These are phyloP conservation scores for Mastomys coucha DNA, from an alignment of 2,113 vertebrate genomes.

Conservation along the genomic window DNA sequence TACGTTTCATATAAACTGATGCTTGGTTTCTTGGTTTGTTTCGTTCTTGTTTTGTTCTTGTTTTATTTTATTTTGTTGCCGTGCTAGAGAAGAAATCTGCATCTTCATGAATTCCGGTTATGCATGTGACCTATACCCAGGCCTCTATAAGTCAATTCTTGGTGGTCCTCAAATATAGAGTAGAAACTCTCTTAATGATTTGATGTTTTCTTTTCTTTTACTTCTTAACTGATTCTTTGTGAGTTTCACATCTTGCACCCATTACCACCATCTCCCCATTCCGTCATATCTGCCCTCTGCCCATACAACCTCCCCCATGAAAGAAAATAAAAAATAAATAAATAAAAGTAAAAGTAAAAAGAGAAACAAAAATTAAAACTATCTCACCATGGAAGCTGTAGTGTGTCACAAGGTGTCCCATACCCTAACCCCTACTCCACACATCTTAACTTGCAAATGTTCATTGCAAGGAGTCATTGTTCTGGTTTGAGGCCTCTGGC, in stretches of 20 bases:
- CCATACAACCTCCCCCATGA: background rate
- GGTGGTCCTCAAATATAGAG: background rate
- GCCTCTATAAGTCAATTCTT: no score
- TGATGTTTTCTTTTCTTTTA: background rate
- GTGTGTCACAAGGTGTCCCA: background rate
- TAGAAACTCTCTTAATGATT: background rate
- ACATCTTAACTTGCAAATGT: background rate
- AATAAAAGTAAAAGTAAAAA: background rate
- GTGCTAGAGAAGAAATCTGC: background rate
- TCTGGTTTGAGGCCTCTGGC: background rate
- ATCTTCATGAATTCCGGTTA: background rate
- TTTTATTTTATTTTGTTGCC: background rate
- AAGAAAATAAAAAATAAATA: background rate
- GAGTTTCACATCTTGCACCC: background rate
- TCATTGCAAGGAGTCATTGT: background rate
- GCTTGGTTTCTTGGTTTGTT: background rate
- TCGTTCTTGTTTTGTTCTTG: background rate
- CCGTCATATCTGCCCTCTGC: background rate
- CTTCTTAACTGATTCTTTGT: background rate
- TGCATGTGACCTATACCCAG: background rate
- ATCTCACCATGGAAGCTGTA: background rate
- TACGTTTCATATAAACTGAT: background rate
- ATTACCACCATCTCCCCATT: background rate
- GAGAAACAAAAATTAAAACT: background rate
- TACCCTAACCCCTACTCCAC: background rate